A percentile compares a stretch with the other conserved stretches of the same genome.
Conservation (phyloP, 1,140 invertebrate species). For the Probaryconus sp. region DNA sequence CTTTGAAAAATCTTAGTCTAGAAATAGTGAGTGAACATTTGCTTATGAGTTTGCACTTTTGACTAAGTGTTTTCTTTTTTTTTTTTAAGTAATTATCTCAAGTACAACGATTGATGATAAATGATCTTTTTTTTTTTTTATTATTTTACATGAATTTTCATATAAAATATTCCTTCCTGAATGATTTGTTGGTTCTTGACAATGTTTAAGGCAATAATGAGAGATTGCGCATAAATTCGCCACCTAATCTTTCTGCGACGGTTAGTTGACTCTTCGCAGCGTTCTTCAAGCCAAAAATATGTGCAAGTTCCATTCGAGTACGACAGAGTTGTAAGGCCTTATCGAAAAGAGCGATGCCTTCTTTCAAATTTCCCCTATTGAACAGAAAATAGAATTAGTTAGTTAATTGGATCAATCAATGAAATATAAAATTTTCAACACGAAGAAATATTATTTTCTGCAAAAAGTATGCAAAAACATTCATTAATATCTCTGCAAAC, state of each 20-base stretch:
- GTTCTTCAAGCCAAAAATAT: constrained; percentile 90
- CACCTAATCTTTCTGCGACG: constrained; percentile 86
- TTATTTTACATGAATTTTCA: neutral
- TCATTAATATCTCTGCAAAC: too few relatives aligned
- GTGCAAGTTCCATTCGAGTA: constrained; percentile 91
- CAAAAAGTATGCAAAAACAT: too few relatives aligned
- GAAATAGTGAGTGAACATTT: neutral
- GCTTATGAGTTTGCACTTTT: constrained; percentile 21
- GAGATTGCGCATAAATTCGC: constrained; percentile 74
- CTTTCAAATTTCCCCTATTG: constrained; percentile 87
- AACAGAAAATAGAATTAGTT: constrained; percentile 15
- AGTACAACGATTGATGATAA: constrained; percentile 3
- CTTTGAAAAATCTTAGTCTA: too few relatives aligned
- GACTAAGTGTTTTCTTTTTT: constrained; percentile 1
- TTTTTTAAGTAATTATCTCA: constrained; percentile 8
- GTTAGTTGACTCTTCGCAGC: constrained; percentile 91
- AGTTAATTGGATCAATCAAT: neutral
- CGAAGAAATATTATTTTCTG: neutral
- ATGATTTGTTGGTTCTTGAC: neutral
- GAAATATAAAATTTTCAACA: neutral
- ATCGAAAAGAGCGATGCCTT: constrained; percentile 91
- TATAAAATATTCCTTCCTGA: constrained; percentile 15
- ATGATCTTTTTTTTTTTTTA: neutral
- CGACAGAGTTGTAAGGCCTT: constrained; percentile 92
- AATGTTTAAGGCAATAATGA: constrained; percentile 24